phyloP scores from a whole-genome alignment of 2,888 invertebrate species.

The Lasioglossum zephyrum region DNA sequence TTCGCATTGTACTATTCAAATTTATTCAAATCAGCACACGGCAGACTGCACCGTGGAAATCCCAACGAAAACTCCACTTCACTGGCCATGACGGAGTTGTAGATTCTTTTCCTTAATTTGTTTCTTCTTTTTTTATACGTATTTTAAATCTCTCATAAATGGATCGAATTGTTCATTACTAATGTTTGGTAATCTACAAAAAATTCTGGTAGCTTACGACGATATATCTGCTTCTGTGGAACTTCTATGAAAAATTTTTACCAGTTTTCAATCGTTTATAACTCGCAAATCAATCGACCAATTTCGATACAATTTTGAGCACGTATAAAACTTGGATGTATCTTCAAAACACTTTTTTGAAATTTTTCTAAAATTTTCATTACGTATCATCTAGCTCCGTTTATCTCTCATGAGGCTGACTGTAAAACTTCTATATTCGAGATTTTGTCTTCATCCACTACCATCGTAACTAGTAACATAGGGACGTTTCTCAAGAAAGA shows the following conservation, averaged over 20 bases:
- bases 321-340: too few species aligned
- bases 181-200: background rate
- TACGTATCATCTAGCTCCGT: too few species aligned
- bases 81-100: background rate
- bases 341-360: too few species aligned
- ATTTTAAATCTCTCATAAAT: background rate
- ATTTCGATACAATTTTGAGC: too few species aligned
- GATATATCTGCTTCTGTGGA: too few species aligned
- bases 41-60: background rate
- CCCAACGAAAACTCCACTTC: background rate
- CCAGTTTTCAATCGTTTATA: too few species aligned
- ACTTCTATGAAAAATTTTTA: too few species aligned
- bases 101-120: background rate
- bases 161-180: background rate
- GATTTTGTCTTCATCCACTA: background rate
- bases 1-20: slow-evolving; percentile 76
- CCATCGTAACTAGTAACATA: background rate
- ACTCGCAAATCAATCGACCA: too few species aligned
- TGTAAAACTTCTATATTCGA: too few species aligned
- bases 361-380: too few species aligned
- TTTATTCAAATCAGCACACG: slow-evolving; percentile 75
- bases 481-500: background rate
- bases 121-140: background rate
- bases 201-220: too few species aligned
- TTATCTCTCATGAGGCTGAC: too few species aligned